A percentile compares a stretch with the other conserved stretches of the same genome.
phyloP scores from a whole-genome alignment of 2,113 vertebrate genomes.

The Cheilinus undulatus region DNA sequence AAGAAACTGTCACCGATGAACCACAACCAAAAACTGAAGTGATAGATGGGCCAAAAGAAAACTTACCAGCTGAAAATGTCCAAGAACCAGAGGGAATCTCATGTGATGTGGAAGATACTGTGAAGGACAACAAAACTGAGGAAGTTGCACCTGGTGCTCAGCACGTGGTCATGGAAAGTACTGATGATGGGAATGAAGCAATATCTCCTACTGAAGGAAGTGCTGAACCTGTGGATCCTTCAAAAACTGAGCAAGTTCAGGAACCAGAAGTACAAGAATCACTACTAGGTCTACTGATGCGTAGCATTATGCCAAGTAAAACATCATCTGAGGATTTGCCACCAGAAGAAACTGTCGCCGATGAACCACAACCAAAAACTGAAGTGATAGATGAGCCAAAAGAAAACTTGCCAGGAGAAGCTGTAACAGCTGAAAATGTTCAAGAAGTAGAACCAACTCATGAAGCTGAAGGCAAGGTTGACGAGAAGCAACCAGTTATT shows the following conservation, averaged over 20 bases:
- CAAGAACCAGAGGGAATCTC: neutral
- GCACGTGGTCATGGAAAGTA: too few species aligned
- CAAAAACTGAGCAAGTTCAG: conserved; percentile 1
- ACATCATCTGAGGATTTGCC: neutral
- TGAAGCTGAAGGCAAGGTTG: too few species aligned
- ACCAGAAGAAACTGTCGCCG: neutral
- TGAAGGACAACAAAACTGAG: conserved; percentile 3
- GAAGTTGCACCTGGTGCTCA: neutral
- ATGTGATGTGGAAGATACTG: neutral
- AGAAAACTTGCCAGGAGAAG: neutral
- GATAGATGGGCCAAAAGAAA: neutral
- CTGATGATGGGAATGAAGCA: neutral
- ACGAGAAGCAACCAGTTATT: too few species aligned
- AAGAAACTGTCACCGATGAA: too few species aligned
- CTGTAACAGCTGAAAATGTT: too few species aligned
- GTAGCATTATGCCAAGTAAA: too few species aligned
- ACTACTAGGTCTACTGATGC: neutral
- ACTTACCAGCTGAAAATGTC: neutral
- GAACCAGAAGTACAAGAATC: neutral
- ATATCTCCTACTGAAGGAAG: neutral
- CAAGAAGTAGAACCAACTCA: too few species aligned
- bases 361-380: conserved; percentile 8
- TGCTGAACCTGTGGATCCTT: neutral
- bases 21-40: neutral
- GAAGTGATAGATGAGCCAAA: neutral